A percentile compares a stretch with the other conserved stretches of the same genome.
These are phyloP conservation scores for Cyanistes caeruleus DNA, from an alignment of 2,113 vertebrate genomes.

Conservation along the genomic window DNA sequence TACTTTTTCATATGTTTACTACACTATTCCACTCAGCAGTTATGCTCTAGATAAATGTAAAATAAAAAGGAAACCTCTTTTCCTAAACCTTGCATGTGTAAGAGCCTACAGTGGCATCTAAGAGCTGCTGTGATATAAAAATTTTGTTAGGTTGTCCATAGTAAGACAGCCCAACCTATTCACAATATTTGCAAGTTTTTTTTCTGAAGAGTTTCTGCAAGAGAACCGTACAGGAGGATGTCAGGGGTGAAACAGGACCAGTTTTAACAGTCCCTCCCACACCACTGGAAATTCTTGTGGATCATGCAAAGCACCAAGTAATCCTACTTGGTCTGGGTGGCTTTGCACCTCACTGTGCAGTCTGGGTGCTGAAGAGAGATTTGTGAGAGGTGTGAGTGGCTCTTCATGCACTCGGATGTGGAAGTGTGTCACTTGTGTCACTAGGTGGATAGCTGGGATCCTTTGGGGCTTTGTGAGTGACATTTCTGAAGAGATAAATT, in stretches of 20 bases:
- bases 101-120: not conserved
- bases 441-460: not conserved
- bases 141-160: not conserved
- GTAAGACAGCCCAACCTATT: not conserved
- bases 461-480: not conserved
- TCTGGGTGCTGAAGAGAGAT: not conserved
- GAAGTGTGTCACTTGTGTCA: fast-evolving
- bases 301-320: fast-evolving
- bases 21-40: not conserved
- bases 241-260: not conserved
- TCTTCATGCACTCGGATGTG: fast-evolving
- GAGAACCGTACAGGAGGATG: not conserved
- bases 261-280: not conserved
- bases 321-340: not conserved
- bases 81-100: not conserved
- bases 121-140: not conserved
- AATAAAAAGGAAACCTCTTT: not conserved
- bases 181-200: not conserved
- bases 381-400: not conserved
- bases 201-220: not conserved
- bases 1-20: not conserved
- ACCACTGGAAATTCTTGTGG: not conserved
- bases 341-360: not conserved
- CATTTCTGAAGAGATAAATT: not conserved
- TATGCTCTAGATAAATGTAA: fast-evolving